phyloP scores from a whole-genome alignment of 2,888 invertebrate species.

The Rutpela maculata region DNA sequence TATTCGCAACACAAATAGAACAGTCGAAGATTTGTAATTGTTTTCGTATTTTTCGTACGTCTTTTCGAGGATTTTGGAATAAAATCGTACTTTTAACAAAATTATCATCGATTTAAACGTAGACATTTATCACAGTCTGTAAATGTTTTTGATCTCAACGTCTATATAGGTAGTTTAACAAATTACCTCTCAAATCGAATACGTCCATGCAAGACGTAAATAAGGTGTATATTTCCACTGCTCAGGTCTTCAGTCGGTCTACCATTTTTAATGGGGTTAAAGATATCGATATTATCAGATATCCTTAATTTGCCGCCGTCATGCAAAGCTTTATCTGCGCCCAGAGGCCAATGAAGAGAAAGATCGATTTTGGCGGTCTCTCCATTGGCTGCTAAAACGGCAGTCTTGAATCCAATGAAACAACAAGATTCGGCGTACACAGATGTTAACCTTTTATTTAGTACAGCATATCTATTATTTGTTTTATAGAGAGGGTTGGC shows the following conservation, averaged over 20 bases:
- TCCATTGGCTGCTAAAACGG: slow-evolving; percentile 41
- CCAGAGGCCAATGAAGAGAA: slow-evolving; percentile 44
- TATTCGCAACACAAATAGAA: neutral
- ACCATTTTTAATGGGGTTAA: slow-evolving; percentile 53
- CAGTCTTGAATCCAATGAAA: slow-evolving; percentile 33
- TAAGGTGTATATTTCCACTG: neutral
- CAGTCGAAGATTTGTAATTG: neutral
- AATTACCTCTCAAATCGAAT: neutral
- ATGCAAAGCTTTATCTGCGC: slow-evolving; percentile 40
- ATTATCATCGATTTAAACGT: neutral
- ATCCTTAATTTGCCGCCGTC: slow-evolving; percentile 39
- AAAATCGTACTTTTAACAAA: neutral
- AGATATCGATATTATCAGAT: slow-evolving; percentile 48
- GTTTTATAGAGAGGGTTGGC: no score
- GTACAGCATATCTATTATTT: neutral
- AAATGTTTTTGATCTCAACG: neutral
- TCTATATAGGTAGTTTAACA: neutral
- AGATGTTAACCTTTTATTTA: neutral
- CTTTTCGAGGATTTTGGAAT: neutral
- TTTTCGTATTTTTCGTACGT: neutral
- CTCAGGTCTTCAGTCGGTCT: slow-evolving; percentile 42
- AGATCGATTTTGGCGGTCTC: slow-evolving; percentile 51
- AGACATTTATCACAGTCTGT: neutral
- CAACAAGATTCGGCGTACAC: neutral
- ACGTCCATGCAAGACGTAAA: neutral